phyloP scores from a whole-genome alignment of 2,888 invertebrate genomes.

The Uropetala carovei region DNA sequence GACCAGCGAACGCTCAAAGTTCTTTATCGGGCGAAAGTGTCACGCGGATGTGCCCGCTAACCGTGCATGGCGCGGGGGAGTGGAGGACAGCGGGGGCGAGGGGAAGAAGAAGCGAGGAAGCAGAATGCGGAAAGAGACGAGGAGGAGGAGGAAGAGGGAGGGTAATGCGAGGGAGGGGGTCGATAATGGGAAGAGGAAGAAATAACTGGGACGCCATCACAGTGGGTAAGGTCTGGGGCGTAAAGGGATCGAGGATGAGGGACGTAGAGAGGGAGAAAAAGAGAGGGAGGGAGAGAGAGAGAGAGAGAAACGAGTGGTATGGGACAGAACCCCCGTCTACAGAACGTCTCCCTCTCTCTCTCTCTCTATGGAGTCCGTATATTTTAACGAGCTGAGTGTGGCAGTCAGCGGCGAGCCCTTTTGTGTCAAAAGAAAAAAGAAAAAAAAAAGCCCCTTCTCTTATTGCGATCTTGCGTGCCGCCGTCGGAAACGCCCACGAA shows the following conservation, averaged over 20 bases:
- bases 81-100: not conserved
- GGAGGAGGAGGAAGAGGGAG: not conserved
- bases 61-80: not conserved
- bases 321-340: not conserved
- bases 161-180: constrained; percentile 14
- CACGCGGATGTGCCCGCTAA: not conserved
- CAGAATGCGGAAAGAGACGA: not conserved
- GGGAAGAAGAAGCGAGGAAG: not conserved
- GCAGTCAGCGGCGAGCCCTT: not conserved
- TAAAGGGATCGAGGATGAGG: not conserved
- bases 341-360: not conserved
- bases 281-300: not conserved
- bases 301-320: not conserved
- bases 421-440: not conserved
- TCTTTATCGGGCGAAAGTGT: constrained; percentile 13
- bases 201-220: too few relatives aligned
- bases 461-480: not conserved
- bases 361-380: not conserved
- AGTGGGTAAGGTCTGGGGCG: too few relatives aligned
- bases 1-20: not conserved
- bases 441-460: not conserved
- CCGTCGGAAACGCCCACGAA: not conserved
- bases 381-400: not conserved
- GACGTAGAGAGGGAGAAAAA: not conserved
- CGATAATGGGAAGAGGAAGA: too few relatives aligned